Evolutionary conservation across 2,113 vertebrate genomes (phyloP).

Genomic region (Petaurus breviceps): DNA sequence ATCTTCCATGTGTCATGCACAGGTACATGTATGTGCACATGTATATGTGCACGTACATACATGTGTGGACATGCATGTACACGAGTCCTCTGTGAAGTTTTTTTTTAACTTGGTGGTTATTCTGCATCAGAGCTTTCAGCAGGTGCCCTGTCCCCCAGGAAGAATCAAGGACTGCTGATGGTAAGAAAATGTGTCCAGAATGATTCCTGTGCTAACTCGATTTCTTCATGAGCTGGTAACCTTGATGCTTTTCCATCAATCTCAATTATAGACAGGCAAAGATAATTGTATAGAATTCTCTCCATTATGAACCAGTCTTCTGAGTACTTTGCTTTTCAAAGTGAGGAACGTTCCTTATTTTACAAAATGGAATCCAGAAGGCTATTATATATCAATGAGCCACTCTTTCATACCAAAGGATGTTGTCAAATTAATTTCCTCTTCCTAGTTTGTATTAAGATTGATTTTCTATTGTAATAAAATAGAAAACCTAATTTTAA

Average conservation of each 20-base stretch:
- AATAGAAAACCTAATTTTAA: conserved; percentile 56
- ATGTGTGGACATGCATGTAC: too few species aligned
- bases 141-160: background rate
- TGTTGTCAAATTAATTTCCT: background rate
- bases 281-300: background rate
- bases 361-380: conserved; percentile 1
- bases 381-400: background rate
- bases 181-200: background rate
- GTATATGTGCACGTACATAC: too few species aligned
- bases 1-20: too few species aligned
- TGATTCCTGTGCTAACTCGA: background rate
- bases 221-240: background rate
- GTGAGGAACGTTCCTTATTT: background rate
- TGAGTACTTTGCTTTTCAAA: conserved; percentile 36
- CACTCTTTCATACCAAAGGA: conserved; percentile 7
- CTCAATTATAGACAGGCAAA: conserved; percentile 2
- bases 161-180: conserved; percentile 14
- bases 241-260: conserved; percentile 3
- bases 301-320: conserved; percentile 1
- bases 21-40: too few species aligned
- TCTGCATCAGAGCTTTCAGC: conserved; percentile 18
- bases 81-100: background rate
- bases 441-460: conserved; percentile 39
- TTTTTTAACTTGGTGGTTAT: conserved; percentile 11
- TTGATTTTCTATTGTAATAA: conserved; percentile 59